A percentile compares a stretch with the other conserved stretches of the same genome.
These are phyloP conservation scores for Macropis europaea DNA, from an alignment of 2,888 invertebrate species.

Conservation along the genomic window DNA sequence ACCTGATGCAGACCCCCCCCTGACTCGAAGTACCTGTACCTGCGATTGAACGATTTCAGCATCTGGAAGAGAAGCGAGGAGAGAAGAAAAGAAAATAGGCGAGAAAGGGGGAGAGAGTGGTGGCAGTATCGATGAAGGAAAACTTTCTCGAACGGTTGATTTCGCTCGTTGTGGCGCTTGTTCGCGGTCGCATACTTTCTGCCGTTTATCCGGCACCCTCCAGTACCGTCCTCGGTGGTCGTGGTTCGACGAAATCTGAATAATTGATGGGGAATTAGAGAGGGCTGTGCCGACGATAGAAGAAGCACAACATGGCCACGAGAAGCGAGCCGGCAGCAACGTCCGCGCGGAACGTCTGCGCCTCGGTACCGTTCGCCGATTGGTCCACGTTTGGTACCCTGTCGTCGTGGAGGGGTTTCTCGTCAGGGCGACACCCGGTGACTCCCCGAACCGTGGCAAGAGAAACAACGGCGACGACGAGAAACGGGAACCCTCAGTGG, in stretches of 20 bases:
- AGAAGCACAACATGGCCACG: conserved; percentile 63
- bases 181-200: background rate
- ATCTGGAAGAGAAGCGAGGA: too few species aligned
- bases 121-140: too few species aligned
- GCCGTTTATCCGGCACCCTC: background rate
- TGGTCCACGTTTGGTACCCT: conserved; percentile 75
- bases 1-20: too few species aligned
- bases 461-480: background rate
- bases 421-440: conserved; percentile 13
- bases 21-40: too few species aligned
- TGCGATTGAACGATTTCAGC: too few species aligned
- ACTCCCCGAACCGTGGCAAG: background rate
- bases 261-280: conserved; percentile 64
- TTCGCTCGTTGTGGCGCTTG: too few species aligned
- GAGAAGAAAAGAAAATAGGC: too few species aligned
- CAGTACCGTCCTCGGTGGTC: background rate
- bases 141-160: too few species aligned
- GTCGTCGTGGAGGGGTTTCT: conserved; percentile 29
- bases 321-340: conserved; percentile 16
- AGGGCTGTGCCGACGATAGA: conserved; percentile 37
- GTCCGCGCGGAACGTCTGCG: conserved; percentile 52
- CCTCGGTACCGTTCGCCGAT: conserved; percentile 63
- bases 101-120: too few species aligned
- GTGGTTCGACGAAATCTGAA: conserved; percentile 51
- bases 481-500: background rate